A percentile compares a stretch with the other conserved stretches of the same genome.
These are phyloP conservation scores for Cervus canadensis DNA, from an alignment of 2,113 vertebrate genomes.

Conservation along the genomic window DNA sequence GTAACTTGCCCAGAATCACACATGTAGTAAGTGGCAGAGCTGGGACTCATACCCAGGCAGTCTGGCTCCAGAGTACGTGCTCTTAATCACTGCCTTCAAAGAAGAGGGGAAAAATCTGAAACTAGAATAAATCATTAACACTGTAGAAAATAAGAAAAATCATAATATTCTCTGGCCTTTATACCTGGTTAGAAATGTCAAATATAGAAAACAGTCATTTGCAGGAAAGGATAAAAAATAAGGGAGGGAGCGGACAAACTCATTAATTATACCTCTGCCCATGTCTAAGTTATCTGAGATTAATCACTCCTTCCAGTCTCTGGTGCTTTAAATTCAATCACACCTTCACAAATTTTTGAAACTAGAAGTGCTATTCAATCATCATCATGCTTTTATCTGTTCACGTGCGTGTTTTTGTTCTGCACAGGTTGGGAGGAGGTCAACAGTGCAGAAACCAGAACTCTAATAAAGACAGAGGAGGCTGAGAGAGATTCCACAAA, in stretches of 20 bases:
- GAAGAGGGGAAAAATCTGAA: not conserved
- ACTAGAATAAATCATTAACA: constrained; percentile 14
- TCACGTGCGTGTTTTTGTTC: not conserved
- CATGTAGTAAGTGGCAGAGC: not conserved
- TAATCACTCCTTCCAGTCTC: not conserved
- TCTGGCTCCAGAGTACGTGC: not conserved
- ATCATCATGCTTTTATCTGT: not conserved
- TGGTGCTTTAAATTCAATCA: not conserved
- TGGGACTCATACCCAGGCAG: not conserved
- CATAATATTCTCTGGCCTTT: not conserved
- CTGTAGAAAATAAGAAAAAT: not conserved
- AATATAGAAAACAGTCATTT: not conserved
- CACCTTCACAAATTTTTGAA: constrained; percentile 24
- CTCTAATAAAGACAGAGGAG: not conserved
- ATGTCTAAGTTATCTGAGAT: not conserved
- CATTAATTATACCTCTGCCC: not conserved
- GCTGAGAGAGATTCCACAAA: not conserved
- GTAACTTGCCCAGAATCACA: constrained; percentile 11
- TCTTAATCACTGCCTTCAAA: not conserved
- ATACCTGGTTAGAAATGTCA: not conserved
- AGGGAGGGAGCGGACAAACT: not conserved
- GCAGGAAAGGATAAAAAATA: not conserved
- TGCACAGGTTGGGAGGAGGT: not conserved
- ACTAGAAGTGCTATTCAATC: not conserved
- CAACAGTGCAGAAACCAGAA: not conserved